Conservation (phyloP, 2,113 vertebrate genomes). For the Zosterops hypoxanthus region DNA sequence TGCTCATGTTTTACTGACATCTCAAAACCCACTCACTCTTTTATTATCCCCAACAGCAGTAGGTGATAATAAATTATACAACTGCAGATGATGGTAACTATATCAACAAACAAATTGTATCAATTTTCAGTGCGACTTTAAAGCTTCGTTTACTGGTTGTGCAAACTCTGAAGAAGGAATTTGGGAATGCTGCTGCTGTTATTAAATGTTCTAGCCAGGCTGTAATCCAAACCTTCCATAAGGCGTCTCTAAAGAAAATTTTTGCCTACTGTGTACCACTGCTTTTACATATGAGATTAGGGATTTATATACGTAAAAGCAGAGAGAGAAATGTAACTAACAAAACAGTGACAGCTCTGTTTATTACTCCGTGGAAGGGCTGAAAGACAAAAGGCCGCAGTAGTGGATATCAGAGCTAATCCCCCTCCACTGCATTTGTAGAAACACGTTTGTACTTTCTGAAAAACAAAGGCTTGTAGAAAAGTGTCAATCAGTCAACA, state of each 20-base stretch:
- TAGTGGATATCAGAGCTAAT: constrained; percentile 10
- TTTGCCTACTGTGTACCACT: not conserved
- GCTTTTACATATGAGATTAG: not conserved
- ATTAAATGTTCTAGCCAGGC: not conserved
- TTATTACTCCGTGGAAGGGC: not conserved
- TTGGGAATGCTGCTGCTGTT: not conserved
- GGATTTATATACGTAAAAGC: not conserved
- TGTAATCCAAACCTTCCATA: constrained; percentile 25
- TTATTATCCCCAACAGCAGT: constrained; percentile 46
- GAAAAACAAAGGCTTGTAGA: not conserved
- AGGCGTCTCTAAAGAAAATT: not conserved
- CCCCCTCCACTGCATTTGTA: not conserved
- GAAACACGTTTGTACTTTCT: not conserved
- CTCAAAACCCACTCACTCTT: constrained; percentile 43
- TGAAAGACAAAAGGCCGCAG: not conserved
- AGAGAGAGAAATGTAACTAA: not conserved
- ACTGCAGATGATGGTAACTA: constrained; percentile 29
- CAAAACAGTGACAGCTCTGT: not conserved
- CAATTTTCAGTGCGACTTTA: constrained; percentile 27
- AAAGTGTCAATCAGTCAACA: not conserved
- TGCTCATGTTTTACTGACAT: constrained; percentile 57
- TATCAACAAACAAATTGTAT: constrained; percentile 61
- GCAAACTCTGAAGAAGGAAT: constrained; percentile 36
- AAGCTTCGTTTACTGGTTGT: not conserved
- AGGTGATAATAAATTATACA: constrained; percentile 58